phyloP scores from a whole-genome alignment of 2,888 invertebrate genomes.

The Girardia tigrina region DNA sequence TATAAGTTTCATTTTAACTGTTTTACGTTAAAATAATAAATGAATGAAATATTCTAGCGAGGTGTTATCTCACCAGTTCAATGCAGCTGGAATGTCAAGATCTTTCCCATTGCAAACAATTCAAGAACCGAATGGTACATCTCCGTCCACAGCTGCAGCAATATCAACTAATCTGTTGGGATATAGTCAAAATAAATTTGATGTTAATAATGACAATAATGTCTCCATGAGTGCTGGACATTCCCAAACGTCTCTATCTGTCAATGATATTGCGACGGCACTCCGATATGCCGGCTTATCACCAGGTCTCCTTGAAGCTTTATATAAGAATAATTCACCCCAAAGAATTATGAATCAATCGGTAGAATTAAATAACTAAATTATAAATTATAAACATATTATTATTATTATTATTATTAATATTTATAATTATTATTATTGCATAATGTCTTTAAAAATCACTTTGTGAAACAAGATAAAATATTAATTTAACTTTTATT shows the following conservation, averaged over 20 bases:
- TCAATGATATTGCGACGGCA: background rate
- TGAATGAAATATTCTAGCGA: background rate
- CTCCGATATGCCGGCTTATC: background rate
- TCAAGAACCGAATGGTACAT: background rate
- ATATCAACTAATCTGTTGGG: constrained; percentile 1
- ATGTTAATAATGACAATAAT: background rate
- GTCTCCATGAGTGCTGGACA: background rate
- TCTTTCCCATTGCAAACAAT: background rate
- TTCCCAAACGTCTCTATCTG: constrained; percentile 6
- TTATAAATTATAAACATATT: no score
- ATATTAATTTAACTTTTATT: no score
- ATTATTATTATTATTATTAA: no score
- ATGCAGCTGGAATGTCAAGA: background rate
- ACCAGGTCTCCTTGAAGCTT: constrained; percentile 15
- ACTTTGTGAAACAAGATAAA: no score
- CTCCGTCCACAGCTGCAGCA: background rate
- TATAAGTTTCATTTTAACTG: no score
- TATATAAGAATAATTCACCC: constrained; percentile 1
- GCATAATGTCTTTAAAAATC: no score
- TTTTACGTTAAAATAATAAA: no score
- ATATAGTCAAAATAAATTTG: background rate
- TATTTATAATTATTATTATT: no score
- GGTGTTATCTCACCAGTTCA: background rate
- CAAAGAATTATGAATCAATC: constrained; percentile 15
- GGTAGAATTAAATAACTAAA: no score